Evolutionary conservation across 2,888 invertebrate genomes (phyloP), one percentile per base, ranked within the genome.

Genomic region (Palloptera scutellata): DNA sequence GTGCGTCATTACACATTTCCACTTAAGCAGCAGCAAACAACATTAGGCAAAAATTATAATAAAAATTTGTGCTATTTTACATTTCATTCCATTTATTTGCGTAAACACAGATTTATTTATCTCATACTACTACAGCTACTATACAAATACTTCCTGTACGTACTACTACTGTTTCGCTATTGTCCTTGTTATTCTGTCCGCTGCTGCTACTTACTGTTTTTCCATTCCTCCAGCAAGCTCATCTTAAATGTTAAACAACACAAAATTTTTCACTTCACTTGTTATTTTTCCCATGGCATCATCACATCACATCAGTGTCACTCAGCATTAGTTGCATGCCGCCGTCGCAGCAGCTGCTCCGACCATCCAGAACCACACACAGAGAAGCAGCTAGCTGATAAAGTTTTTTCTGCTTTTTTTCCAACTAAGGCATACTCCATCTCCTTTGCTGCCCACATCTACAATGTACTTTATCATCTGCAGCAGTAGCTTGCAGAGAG

Each of bases 291-390:
- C 70, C 72, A 66, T 68, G 68, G 68, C 66, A 79, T 77, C 72
- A 66, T 68, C 66, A 66, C 66, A 79, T 77, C 78, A 77, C 78
- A 79, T 78, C 78, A 79, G 77, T 78, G 78, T 78, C 78, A 78
- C 79, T 78, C 79, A 78, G 78, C 79, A 78, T 78, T 78, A 79
- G 77, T 59, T 61, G 45, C 17, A 45, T 6, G 30, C 30, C 30
- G 30, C 30, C 30, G n/a, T n/a, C n/a, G n/a, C n/a, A n/a, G n/a
- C n/a, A n/a, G n/a, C n/a, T n/a, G 30, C 30, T 30, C 30, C 30
- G 30, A 30, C 30, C 30, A 6, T 6, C 30, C 30, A 30, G 30
- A 6, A 30, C 3, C 30, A 30, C 30, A 30, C 30, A 30, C 30
- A 30, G 3, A 30, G 30, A 6, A 30, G 30, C 53, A 68, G 62